phyloP scores from a whole-genome alignment of 2,113 vertebrate species.

The Melanerpes aurifrons region DNA sequence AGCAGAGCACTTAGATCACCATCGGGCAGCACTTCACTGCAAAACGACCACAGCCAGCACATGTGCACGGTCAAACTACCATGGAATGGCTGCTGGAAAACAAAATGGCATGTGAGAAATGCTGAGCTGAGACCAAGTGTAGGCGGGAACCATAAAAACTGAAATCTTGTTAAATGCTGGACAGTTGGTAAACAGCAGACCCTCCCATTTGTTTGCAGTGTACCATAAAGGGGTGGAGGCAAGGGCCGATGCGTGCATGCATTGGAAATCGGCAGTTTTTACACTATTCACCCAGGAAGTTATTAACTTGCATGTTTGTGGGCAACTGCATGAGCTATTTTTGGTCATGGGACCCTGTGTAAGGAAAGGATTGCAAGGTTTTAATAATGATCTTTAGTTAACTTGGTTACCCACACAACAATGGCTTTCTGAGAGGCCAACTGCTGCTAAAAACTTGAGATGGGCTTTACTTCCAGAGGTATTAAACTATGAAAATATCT shows the following conservation, averaged over 20 bases:
- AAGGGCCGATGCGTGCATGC: not conserved
- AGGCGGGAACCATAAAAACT: slow-evolving; percentile 25
- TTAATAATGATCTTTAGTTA: slow-evolving; percentile 67
- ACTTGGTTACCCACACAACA: slow-evolving; percentile 67
- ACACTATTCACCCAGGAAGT: slow-evolving; percentile 71
- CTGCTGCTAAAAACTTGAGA: slow-evolving; percentile 58
- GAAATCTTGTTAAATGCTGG: not conserved
- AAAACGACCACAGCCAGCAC: not conserved
- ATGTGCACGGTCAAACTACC: not conserved
- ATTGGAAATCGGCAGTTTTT: slow-evolving; percentile 29
- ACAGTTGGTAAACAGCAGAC: not conserved
- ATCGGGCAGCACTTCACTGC: not conserved
- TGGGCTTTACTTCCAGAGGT: slow-evolving; percentile 60
- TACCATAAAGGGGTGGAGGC: not conserved
- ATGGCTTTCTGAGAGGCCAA: slow-evolving; percentile 60
- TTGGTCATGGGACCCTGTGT: slow-evolving; percentile 63
- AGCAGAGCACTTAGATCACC: accelerated
- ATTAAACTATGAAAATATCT: slow-evolving; percentile 66
- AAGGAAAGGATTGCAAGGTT: slow-evolving; percentile 72
- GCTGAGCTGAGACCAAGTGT: not conserved
- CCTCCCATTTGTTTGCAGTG: slow-evolving; percentile 6
- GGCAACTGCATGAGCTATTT: slow-evolving; percentile 69
- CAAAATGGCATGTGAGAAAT: slow-evolving; percentile 28
- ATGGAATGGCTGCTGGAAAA: not conserved
- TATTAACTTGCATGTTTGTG: slow-evolving; percentile 70